These are phyloP conservation scores for Tribolium castaneum DNA, from an alignment of 1,140 invertebrate species.

Conservation along the genomic window DNA sequence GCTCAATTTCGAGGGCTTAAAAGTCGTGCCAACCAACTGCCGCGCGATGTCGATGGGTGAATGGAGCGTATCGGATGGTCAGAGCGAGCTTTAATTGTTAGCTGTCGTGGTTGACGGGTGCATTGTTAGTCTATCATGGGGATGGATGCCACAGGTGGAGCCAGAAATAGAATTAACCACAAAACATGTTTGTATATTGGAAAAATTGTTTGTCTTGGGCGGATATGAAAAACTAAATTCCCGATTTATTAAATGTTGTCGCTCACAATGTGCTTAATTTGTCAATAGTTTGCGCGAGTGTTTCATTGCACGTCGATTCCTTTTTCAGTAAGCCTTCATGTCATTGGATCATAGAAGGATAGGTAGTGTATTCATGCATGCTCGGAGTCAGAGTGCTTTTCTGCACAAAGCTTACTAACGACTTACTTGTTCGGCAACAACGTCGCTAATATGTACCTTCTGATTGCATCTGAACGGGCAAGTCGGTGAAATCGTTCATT, in stretches of 20 bases:
- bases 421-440: slow-evolving; percentile 37
- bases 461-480: slow-evolving; percentile 38
- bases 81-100: slow-evolving; percentile 49
- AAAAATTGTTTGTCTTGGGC: too few species aligned
- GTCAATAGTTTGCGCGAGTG: neutral
- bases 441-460: slow-evolving; percentile 37
- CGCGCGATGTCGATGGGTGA: slow-evolving; percentile 44
- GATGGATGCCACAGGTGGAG: slow-evolving; percentile 2
- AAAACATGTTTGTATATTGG: too few species aligned
- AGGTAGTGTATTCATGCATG: slow-evolving; percentile 11
- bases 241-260: too few species aligned
- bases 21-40: slow-evolving; percentile 25
- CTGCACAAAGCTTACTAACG: slow-evolving; percentile 36
- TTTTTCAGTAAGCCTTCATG: slow-evolving; percentile 32
- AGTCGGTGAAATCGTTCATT: slow-evolving; percentile 35
- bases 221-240: too few species aligned
- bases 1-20: neutral
- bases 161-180: neutral
- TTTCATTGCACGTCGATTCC: slow-evolving; percentile 7
- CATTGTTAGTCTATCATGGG: slow-evolving; percentile 48
- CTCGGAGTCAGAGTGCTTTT: slow-evolving; percentile 2
- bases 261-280: neutral
- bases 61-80: slow-evolving; percentile 46
- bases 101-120: slow-evolving; percentile 45
- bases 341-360: slow-evolving; percentile 27